Conservation (phyloP, 1,140 invertebrate genomes). For the Hyposmocoma kahamanoa region DNA sequence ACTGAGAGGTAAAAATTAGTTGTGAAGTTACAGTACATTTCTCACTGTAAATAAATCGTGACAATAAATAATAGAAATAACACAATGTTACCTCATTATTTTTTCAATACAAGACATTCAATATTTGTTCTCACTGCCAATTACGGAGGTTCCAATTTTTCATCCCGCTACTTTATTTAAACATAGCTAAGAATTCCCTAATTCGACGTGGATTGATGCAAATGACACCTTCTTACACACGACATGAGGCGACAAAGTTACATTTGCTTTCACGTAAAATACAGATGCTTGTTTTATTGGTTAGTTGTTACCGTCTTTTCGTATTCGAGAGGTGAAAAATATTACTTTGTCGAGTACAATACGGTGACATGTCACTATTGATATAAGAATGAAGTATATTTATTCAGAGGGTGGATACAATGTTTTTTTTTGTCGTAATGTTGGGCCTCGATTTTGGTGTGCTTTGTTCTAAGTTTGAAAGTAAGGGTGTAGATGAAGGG, state of each 20-base stretch:
- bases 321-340: too few relatives aligned
- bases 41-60: too few relatives aligned
- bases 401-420: constrained; percentile 50
- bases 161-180: constrained; percentile 26
- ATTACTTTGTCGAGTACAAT: neutral
- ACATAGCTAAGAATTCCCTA: constrained; percentile 43
- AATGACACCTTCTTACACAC: constrained; percentile 49
- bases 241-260: constrained; percentile 19
- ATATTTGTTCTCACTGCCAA: neutral
- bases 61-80: too few relatives aligned
- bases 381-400: constrained; percentile 31
- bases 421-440: too few relatives aligned
- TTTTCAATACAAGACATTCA: too few relatives aligned
- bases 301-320: too few relatives aligned
- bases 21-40: too few relatives aligned
- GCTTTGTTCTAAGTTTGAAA: constrained; percentile 9
- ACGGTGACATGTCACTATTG: constrained; percentile 31
- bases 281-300: too few relatives aligned
- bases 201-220: constrained; percentile 62
- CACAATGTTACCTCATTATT: too few relatives aligned
- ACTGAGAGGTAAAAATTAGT: too few relatives aligned
- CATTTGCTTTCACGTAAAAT: too few relatives aligned
- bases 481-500: constrained; percentile 12
- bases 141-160: neutral
- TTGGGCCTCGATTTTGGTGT: too few relatives aligned